phyloP scores from a whole-genome alignment of 1,140 invertebrate species.

The Drosophila albomicans region DNA sequence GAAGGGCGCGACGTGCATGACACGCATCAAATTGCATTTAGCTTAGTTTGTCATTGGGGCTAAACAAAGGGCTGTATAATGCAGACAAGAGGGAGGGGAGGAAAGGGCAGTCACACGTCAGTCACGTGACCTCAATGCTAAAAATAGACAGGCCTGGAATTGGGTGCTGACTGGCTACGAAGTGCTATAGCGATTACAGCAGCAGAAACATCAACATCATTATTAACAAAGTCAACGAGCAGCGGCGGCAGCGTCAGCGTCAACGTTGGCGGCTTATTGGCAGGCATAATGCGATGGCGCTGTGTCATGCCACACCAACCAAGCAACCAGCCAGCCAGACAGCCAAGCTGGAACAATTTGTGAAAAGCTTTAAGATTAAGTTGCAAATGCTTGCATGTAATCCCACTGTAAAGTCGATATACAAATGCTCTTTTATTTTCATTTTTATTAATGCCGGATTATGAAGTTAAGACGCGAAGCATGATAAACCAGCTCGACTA shows the following conservation, averaged over 20 bases:
- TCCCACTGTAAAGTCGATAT: neutral
- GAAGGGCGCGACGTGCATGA: conserved; percentile 47
- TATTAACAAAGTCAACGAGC: conserved; percentile 77
- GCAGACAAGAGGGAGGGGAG: neutral
- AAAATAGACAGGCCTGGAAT: conserved; percentile 51
- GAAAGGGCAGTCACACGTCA: conserved; percentile 43
- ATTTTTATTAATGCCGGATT: too few species aligned
- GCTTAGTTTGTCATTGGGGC: conserved; percentile 74
- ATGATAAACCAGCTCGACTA: too few species aligned
- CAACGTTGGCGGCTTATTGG: conserved; percentile 39
- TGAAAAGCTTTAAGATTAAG: conserved; percentile 43
- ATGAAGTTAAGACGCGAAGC: too few species aligned
- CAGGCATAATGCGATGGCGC: conserved; percentile 53
- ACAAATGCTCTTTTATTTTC: conserved; percentile 3
- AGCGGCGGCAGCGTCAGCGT: conserved; percentile 23
- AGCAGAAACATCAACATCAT: conserved; percentile 63
- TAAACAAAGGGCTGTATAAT: conserved; percentile 43
- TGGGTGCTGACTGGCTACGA: neutral
- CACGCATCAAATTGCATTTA: conserved; percentile 82
- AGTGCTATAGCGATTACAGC: conserved; percentile 19
- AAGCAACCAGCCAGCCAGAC: too few species aligned
- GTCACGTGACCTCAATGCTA: conserved; percentile 76
- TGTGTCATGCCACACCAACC: conserved; percentile 39
- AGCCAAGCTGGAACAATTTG: conserved; percentile 1
- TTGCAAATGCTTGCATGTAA: conserved; percentile 23